Base-by-base conservation (phyloP, 2,888 invertebrate species). In the Torymus texanus region DNA sequence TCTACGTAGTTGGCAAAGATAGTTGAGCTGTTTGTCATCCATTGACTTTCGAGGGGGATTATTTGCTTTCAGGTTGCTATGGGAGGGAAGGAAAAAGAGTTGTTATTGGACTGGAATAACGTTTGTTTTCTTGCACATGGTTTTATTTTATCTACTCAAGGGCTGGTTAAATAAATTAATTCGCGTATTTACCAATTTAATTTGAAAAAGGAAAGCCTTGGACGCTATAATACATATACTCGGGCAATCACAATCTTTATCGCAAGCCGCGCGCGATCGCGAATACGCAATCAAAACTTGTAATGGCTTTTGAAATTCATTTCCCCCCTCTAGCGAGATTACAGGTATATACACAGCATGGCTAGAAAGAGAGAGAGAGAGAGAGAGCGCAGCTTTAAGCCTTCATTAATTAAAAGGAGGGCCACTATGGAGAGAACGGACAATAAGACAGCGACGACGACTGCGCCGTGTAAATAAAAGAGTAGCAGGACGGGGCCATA, bases 331-430 rank as follows among this genome's bases (percentile, higher is more conserved):
- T 5, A 41, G 41, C 8, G 41, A 41, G 12, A 51, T 51, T 50
- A 66, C 65, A 66, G 75, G 51, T 53, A 21, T 24, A 41, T 8
- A 8, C 41, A 41, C 8, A 41, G 41, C 41, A 5, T 1, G 41
- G 41, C 0, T 3, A 29, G 2, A 29, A 0, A 29, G 2, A 29
- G 29, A 2, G 29, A 29, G 4, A 29, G 29, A 29, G 29, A 29
- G 29, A 3, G 14, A 56, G 16, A n/a, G 56, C 10, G 61, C 55
- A 14, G 61, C 66, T 59, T 65, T 21, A 29, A 62, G 53, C 68
- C 62, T 62, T 62, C 41, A 62, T 78, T 73, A 73, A 73, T 62
- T 78, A 73, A 73, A 68, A 78, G 53, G 53, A n/a, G 51, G 55
- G 24, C 59, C 51, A 11, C 13, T 21, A 53, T 2, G 59, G 73